phyloP scores from a whole-genome alignment of 37 sponge, comb jelly and placozoan species.

The Spongia lamella region DNA sequence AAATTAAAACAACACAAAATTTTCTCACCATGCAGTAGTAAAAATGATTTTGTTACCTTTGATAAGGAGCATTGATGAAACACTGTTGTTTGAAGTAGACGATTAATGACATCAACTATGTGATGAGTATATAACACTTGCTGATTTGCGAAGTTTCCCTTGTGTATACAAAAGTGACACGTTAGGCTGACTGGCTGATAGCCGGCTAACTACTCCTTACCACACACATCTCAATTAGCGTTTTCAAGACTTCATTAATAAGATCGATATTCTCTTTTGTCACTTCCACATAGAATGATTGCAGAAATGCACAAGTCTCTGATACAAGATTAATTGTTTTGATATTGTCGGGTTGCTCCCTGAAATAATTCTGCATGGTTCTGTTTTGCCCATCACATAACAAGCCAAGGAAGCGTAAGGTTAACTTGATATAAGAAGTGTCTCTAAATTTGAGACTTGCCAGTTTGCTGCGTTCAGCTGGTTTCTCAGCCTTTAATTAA shows the following conservation, averaged over 20 bases:
- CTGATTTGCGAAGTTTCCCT: conserved; percentile 50
- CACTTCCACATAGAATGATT: conserved; percentile 40
- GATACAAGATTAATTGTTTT: conserved; percentile 69
- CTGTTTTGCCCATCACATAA: conserved; percentile 75
- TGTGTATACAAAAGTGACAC: no score
- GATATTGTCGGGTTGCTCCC: conserved; percentile 74
- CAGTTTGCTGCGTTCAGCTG: no score
- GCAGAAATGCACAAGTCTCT: conserved; percentile 42
- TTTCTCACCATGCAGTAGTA: no score
- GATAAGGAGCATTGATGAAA: no score
- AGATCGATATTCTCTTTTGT: conserved; percentile 46
- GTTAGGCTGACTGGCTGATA: no score
- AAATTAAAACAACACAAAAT: no score
- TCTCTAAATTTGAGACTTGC: conserved; percentile 1
- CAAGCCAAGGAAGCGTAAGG: conserved; percentile 43
- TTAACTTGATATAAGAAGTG: conserved; percentile 42
- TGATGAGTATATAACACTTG: conserved; percentile 39
- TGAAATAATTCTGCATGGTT: conserved; percentile 57
- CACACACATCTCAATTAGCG: conserved; percentile 54
- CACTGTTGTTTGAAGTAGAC: conserved; percentile 15
- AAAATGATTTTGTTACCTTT: no score
- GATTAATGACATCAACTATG: conserved; percentile 47
- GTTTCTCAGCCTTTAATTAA: no score
- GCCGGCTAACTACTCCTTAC: no score
- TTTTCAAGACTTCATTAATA: conserved; percentile 30